Evolutionary conservation across 2,888 invertebrate genomes (phyloP), one percentile per base, ranked within the genome.

Genomic region (Eupithecia insigniata): DNA sequence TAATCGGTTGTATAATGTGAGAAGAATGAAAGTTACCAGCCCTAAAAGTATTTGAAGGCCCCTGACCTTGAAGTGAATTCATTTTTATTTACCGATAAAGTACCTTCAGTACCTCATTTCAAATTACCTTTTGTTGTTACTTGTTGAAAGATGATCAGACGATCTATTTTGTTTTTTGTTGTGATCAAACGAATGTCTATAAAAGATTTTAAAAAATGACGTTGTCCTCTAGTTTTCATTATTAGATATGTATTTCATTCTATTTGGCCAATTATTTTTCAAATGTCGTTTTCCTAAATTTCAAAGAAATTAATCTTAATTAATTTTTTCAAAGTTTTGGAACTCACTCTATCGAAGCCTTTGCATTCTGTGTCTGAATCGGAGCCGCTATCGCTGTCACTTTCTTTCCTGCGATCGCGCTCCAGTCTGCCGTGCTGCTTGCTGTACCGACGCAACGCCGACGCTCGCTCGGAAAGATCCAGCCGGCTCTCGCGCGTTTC

Each of bases 301-400:
- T 32, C 32, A 32, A 32, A 32, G 8, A 32, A 36, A n/a, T n/a
- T n/a, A n/a, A n/a, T 30, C 30, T 5, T 34, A 10, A 36, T 36
- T 36, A 36, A 12, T 7, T 36, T 36, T 36, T 16, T 14, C 16
- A 14, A 58, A 61, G 16, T 18, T 61, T 30, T 61, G 1, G 34
- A 22, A 71, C 90, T 90, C 76, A 95, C 95, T 87, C 95, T 87
- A 76, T 95, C 95, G 39, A 84, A 82, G 2, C 93, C 93, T 79
- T 94, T 93, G 85, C 91, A 90, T 72, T 95, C 94, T 0, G 93
- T 92, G 75, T 96, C 96, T 0, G 95, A 95, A 73, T 95, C 95
- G 0, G 94, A 93, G 26, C 95, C 95, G 16, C 95, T 95, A 72
- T 96, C 96, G 46, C 95, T 95, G 76, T 95, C 95, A 64, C 89